Evolutionary conservation across 2,888 invertebrate species (phyloP).

Genomic region (Epistrophe grossulariae): DNA sequence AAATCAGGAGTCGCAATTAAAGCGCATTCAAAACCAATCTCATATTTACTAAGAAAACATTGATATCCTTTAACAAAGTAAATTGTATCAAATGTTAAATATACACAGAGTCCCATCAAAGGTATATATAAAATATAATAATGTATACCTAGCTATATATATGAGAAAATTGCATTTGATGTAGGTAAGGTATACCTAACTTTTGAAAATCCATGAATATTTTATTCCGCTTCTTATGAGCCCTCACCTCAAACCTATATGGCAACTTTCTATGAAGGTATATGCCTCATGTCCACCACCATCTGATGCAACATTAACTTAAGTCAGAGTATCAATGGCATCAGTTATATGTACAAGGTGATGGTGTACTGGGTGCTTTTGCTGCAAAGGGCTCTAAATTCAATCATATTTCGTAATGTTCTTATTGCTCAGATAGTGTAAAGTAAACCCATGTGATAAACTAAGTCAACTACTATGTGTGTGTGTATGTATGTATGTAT

Average conservation of each 20-base stretch:
- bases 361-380: not conserved
- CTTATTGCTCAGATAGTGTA: conserved; percentile 66
- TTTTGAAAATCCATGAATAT: conserved; percentile 67
- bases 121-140: not conserved
- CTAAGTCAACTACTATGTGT: conserved; percentile 64
- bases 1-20: conserved; percentile 19
- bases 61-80: conserved; percentile 46
- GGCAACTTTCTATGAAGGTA: too few relatives aligned
- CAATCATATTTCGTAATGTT: conserved; percentile 72
- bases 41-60: conserved; percentile 56
- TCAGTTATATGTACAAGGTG: not conserved
- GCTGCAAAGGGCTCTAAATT: conserved; percentile 74
- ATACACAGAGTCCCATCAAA: not conserved
- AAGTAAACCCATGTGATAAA: conserved; percentile 71
- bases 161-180: conserved; percentile 66
- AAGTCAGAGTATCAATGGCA: conserved; percentile 51
- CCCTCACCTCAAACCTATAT: not conserved
- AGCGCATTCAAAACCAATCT: not conserved
- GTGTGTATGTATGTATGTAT: conserved; percentile 8
- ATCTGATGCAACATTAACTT: conserved; percentile 69
- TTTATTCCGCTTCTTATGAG: conserved; percentile 46
- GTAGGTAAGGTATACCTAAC: too few relatives aligned
- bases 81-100: conserved; percentile 32
- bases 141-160: too few relatives aligned
- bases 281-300: too few relatives aligned